These are phyloP conservation scores for Eciton burchellii DNA, from an alignment of 1,140 invertebrate species.

Conservation along the genomic window DNA sequence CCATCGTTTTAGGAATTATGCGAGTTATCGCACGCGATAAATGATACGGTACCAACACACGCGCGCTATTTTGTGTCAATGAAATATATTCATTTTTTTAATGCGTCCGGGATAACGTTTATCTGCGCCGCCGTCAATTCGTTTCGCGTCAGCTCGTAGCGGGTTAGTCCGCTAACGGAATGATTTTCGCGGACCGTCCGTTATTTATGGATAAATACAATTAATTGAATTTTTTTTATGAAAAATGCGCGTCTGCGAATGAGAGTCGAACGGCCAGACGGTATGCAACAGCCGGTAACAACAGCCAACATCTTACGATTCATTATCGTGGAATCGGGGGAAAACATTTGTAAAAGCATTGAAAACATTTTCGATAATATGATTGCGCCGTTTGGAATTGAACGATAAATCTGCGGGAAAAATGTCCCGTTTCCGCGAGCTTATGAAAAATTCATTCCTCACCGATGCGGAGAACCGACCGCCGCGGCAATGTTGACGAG, in stretches of 20 bases:
- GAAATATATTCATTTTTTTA: conserved; percentile 15
- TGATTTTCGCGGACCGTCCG: neutral
- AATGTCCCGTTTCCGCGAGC: conserved; percentile 18
- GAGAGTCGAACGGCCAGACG: neutral
- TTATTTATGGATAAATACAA: neutral
- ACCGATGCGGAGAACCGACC: conserved; percentile 11
- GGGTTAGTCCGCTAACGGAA: neutral
- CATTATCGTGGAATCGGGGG: conserved; percentile 1
- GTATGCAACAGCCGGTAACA: neutral
- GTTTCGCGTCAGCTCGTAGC: conserved; percentile 1
- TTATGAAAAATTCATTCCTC: conserved; percentile 43
- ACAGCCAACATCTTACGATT: neutral
- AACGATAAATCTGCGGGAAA: conserved; percentile 39
- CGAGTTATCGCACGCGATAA: neutral
- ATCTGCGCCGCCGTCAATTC: conserved; percentile 10
- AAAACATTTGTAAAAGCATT: conserved; percentile 14
- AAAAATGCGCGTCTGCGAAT: conserved; percentile 19
- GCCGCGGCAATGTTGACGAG: conserved; percentile 26
- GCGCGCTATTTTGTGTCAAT: neutral
- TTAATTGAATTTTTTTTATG: conserved; percentile 26
- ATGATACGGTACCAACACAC: neutral
- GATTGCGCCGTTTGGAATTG: conserved; percentile 25
- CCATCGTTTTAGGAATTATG: conserved; percentile 22
- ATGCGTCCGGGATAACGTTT: conserved; percentile 31
- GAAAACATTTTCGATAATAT: conserved; percentile 13